Evolutionary conservation across 2,888 invertebrate species (phyloP).

Genomic region (Morpho achilles): DNA sequence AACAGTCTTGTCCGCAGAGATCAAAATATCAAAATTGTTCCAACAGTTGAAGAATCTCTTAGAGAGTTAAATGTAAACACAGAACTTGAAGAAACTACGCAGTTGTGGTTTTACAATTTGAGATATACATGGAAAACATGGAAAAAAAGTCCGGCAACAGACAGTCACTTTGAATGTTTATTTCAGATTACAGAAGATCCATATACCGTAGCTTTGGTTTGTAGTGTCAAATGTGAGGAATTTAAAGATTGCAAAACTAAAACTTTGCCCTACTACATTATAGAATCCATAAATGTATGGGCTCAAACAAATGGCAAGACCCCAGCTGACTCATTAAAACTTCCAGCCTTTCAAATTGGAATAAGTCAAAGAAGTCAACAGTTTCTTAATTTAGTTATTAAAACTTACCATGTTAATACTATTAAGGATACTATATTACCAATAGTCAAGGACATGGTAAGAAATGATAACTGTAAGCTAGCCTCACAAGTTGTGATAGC

Average conservation of each 20-base stretch:
- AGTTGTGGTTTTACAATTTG: slow-evolving; percentile 63
- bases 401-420: slow-evolving; percentile 81
- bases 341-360: slow-evolving; percentile 86
- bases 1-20: slow-evolving; percentile 29
- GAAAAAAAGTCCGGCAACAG: slow-evolving; percentile 78
- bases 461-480: slow-evolving; percentile 82
- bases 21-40: slow-evolving; percentile 69
- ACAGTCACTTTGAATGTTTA: slow-evolving; percentile 65
- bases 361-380: slow-evolving; percentile 82
- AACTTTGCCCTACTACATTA: slow-evolving; percentile 80
- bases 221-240: slow-evolving; percentile 81
- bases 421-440: slow-evolving; percentile 82
- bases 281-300: slow-evolving; percentile 81
- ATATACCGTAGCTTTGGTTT: slow-evolving; percentile 77
- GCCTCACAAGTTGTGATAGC: slow-evolving; percentile 85
- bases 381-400: slow-evolving; percentile 81
- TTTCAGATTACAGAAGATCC: slow-evolving; percentile 77
- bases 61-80: slow-evolving; percentile 57
- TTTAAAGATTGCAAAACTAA: slow-evolving; percentile 81
- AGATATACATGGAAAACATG: slow-evolving; percentile 67
- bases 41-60: slow-evolving; percentile 65
- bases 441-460: slow-evolving; percentile 76
- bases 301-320: slow-evolving; percentile 49
- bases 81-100: slow-evolving; percentile 55
- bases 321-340: slow-evolving; percentile 78